Base-by-base conservation (phyloP, 2,888 invertebrate genomes). In the Diplolepis rosae region DNA sequence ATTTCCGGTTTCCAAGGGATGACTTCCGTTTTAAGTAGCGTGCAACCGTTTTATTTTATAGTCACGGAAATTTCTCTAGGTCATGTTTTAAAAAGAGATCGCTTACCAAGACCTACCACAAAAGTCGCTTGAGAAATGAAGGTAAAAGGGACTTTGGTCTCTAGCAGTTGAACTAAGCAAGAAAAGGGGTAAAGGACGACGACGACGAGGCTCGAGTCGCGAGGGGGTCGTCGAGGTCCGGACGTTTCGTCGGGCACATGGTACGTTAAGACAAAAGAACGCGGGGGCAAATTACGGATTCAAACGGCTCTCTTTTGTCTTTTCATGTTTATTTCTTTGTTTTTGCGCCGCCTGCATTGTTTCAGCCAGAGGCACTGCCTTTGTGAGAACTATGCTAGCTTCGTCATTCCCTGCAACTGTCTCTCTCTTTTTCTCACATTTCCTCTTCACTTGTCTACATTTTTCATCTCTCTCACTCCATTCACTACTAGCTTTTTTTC, bases 251-350 rank as follows among this genome's bases (percentile, higher is more conserved):
- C 73, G 72, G 74, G 72, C 76, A 77, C 76, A 73, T 75, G 77
- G 76, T 76, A 80, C 79, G 32, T 73, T 83, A 81, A 86, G 85
- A 87, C 87, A 87, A 87, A 86, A 79, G 82, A 79, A 76, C 80
- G 80, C 82, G 77, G 84, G 84, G 85, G 81, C 83, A 85, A 88
- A 88, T 88, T 88, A 86, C 81, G 84, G 82, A 87, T 87, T 88
- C 88, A 87, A 88, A 87, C 87, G 87, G 85, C 83, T 78, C 81
- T 75, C 84, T 80, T 87, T 87, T 88, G 87, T 87, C 84, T 85
- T 83, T 83, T 79, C 84, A 83, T 85, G 85, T 87, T 87, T 88
- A 86, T 85, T 85, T 85, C 87, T 87, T 88, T 88, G 87, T 87
- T 88, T 87, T 84, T 83, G 80, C 83, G 80, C 82, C 82, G 82